These are phyloP conservation scores for Platypus cylindrus DNA, from an alignment of 2,888 invertebrate species.

Conservation along the genomic window DNA sequence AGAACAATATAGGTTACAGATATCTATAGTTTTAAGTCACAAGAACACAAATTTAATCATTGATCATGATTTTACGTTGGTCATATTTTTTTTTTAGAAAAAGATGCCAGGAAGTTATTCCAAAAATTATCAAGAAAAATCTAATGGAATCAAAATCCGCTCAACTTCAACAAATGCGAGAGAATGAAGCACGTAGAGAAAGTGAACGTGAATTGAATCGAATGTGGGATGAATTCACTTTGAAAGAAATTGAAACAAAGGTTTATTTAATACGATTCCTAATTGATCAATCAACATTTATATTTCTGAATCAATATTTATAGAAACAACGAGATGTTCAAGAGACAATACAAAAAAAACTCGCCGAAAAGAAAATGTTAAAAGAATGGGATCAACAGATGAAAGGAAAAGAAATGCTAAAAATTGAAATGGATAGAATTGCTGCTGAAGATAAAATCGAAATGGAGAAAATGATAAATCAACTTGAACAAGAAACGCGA, in stretches of 20 bases:
- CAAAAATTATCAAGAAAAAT: constrained; percentile 36
- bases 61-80: no score
- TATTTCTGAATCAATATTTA: constrained; percentile 3
- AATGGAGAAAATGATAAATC: constrained; percentile 23
- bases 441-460: constrained; percentile 26
- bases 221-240: constrained; percentile 48
- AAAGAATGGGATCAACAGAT: constrained; percentile 29
- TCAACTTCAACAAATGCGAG: constrained; percentile 48
- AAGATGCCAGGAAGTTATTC: constrained; percentile 37
- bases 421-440: constrained; percentile 23
- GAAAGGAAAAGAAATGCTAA: constrained; percentile 27
- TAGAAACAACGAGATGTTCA: constrained; percentile 42
- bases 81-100: constrained; percentile 18
- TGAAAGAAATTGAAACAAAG: constrained; percentile 43
- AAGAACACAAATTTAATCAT: no score
- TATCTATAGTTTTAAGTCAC: no score
- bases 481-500: constrained; percentile 25
- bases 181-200: constrained; percentile 41
- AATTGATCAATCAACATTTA: constrained; percentile 1
- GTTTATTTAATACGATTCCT: constrained; percentile 17
- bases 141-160: constrained; percentile 40
- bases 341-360: constrained; percentile 36
- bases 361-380: constrained; percentile 33
- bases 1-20: constrained; percentile 31
- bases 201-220: constrained; percentile 44